Base-by-base conservation (phyloP, 2,797 vertebrate genomes). In the Iguana delicatissima region DNA sequence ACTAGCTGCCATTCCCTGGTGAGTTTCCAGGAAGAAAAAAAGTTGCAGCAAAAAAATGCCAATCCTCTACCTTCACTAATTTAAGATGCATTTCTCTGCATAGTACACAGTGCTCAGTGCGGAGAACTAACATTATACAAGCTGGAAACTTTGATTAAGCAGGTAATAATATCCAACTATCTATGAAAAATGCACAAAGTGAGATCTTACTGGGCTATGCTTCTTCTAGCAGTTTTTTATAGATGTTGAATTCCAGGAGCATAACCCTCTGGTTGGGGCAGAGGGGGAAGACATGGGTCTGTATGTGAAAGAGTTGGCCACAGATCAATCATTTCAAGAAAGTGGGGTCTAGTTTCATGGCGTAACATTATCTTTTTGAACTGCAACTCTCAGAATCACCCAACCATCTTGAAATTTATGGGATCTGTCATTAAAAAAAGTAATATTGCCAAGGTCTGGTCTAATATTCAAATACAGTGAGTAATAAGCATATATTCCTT, bases 81-180 rank as follows among this genome's bases (percentile, higher is more conserved):
- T 29, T 69, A 29, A 69, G 67, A 69, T 32, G 67, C 3, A 69
- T 29, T 72, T 32, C 29, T 32, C 4, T 76, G 16, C 69, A 86
- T 79, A 93, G 32, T 67, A 13, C 24, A 64, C 2, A 87, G 38
- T 29, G 1, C 1, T 1, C 35, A 86, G 35, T 24, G 1, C 59
- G 86, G 89, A 84, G 90, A 94, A 94, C 92, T 64, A 38, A 85
- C 16, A 6, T 9, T 52, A 46, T 3, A 67, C 10, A 14, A 86
- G 18, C 0, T 57, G 6, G 13, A 77, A 46, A 52, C 1, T 87
- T 55, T 73, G 29, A 55, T 38, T 77, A 38, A 46, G 38, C 14
- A 77, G 35, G 52, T 26, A 62, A 29, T 24, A 79, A 22, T 35
- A 57, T 42, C 12, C 10, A 69, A 6, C 9, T 10, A 42, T 42